Evolutionary conservation across 2,888 invertebrate genomes (phyloP), one percentile per base, ranked within the genome.

Genomic region (Panzeria rudis): DNA sequence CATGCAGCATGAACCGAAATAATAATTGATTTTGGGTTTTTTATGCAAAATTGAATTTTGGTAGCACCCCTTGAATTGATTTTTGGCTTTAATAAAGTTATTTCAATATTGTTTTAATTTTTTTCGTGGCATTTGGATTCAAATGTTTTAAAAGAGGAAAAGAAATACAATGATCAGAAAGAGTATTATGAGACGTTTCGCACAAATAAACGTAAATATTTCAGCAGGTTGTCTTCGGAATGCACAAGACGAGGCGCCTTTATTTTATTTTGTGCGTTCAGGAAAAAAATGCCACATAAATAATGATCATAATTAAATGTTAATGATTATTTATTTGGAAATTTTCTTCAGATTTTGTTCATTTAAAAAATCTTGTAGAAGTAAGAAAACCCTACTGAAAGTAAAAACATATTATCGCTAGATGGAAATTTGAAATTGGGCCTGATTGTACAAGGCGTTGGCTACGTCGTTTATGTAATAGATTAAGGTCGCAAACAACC

Each of bases 171-270:
- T 15, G 8, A 44, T 41, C 15, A 44, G 15, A 23, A n/a, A 6
- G 17, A 29, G 25, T 72, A 35, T 66, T 73, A 66, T 56, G 54
- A 76, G 35, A 82, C 54, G 76, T 76, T 76, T 82, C 23, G 56
- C 64, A 59, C 47, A 71, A 76, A 77, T 66, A 41, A 71, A 41
- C 80, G 72, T 84, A 54, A 84, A 84, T 84, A 72, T 84, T 85
- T 85, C 82, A 80, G 69, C 78, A 82, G 82, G 85, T 78, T 85
- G 85, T 77, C 84, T 72, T 66, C 35, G 66, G 76, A 84, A 84
- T 84, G 80, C 76, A 61, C 64, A 77, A 68, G 68, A 72, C 75
- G 73, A 80, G 85, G 85, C 85, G 85, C 85, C 85, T 78, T 79
- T 29, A 17, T 56, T 54, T 32, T 59, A 3, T 62, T 38, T 44